These are phyloP conservation scores for Microcebus ravelobensis DNA, from an alignment of 2,113 vertebrate species.

Conservation along the genomic window DNA sequence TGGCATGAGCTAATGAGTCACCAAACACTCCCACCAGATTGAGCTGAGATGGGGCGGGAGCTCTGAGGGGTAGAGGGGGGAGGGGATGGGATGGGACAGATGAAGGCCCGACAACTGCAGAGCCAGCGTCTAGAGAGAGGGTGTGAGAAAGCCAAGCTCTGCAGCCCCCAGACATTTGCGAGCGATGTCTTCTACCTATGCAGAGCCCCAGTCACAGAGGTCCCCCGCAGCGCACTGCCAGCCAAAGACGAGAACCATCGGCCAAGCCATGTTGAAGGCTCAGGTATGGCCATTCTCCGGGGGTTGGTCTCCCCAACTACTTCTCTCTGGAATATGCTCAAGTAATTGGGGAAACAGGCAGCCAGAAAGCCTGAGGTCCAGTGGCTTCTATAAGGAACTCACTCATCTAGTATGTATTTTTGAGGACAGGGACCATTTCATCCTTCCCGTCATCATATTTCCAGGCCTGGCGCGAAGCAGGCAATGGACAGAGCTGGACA, in stretches of 20 bases:
- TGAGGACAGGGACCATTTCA: not conserved
- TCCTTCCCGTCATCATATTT: not conserved
- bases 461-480: not conserved
- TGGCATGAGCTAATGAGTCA: not conserved
- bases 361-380: not conserved
- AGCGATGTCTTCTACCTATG: not conserved
- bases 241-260: not conserved
- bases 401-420: not conserved
- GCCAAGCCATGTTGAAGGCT: not conserved
- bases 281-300: not conserved
- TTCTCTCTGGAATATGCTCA: not conserved
- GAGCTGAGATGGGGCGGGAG: not conserved
- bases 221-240: fast-evolving
- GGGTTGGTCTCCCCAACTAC: not conserved
- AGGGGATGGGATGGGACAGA: not conserved
- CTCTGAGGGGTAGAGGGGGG: not conserved
- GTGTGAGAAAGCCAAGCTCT: not conserved
- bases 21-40: not conserved
- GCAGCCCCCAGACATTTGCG: not conserved
- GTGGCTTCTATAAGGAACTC: not conserved
- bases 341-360: not conserved
- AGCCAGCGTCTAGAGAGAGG: not conserved
- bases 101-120: not conserved
- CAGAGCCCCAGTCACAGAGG: not conserved
- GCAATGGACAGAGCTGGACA: not conserved